Conservation (phyloP, 2,797 vertebrate genomes). For the Pipistrellus nathusii region DNA sequence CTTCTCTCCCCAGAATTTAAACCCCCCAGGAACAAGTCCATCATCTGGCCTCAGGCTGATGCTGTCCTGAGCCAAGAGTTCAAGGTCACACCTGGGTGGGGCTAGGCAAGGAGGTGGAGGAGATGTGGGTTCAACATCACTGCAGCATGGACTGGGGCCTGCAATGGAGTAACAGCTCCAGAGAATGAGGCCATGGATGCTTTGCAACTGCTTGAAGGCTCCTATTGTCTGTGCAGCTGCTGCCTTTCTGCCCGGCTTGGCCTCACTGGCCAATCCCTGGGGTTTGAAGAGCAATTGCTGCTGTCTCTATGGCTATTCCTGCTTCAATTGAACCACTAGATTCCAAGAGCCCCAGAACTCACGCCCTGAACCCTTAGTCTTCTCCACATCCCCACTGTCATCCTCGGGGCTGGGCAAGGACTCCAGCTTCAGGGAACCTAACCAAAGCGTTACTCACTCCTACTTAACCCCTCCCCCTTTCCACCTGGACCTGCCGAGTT, state of each 20-base stretch:
- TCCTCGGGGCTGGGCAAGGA: not conserved
- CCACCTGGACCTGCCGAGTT: constrained; percentile 50
- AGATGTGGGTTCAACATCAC: not conserved
- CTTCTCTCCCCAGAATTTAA: not conserved
- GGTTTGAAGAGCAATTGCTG: not conserved
- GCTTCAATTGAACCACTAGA: not conserved
- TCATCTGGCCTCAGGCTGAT: not conserved
- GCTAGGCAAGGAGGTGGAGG: not conserved
- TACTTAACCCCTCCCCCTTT: not conserved
- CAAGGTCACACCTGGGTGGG: not conserved
- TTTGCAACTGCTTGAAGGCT: not conserved
- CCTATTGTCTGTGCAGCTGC: not conserved
- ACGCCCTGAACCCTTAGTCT: not conserved
- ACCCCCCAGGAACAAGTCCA: not conserved
- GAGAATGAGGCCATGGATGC: accelerated
- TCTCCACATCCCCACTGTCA: not conserved
- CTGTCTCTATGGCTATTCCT: not conserved
- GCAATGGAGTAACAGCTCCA: too few species aligned
- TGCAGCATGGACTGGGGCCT: not conserved
- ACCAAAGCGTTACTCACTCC: constrained; percentile 35
- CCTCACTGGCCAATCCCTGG: not conserved
- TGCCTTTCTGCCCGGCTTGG: not conserved
- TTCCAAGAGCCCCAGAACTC: not conserved
- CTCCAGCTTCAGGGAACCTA: constrained; percentile 1
- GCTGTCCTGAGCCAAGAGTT: not conserved